Conservation (phyloP, 2,797 vertebrate species). For the Coregonus suidteri region DNA sequence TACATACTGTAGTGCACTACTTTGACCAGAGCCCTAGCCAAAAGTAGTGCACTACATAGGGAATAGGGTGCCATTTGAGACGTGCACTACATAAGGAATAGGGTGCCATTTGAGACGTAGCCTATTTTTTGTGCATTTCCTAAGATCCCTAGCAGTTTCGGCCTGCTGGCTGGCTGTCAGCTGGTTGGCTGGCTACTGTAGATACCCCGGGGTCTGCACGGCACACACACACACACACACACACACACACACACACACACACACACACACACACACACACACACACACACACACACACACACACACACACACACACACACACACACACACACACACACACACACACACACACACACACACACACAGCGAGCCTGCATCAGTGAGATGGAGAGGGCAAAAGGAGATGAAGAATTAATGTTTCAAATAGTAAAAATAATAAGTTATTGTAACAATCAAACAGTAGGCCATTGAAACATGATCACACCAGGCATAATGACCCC, state of each 20-base stretch:
- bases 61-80: too few species aligned
- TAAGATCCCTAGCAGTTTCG: constrained; percentile 23
- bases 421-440: background rate
- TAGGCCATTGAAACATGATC: background rate
- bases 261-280: background rate
- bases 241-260: background rate
- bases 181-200: constrained; percentile 1
- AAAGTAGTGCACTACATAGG: too few species aligned
- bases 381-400: background rate
- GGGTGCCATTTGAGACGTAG: too few species aligned
- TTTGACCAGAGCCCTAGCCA: too few species aligned
- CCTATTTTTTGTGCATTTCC: constrained; percentile 46
- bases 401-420: too few species aligned
- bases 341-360: background rate
- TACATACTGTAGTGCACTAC: too few species aligned
- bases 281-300: background rate
- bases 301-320: background rate
- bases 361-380: background rate
- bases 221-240: background rate
- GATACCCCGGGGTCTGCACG: background rate
- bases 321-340: background rate
- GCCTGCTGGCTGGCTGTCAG: constrained; percentile 8
- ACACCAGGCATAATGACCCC: background rate
- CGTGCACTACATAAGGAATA: too few species aligned
- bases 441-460: background rate